phyloP scores from a whole-genome alignment of 2,797 vertebrate species.

The Urophycis tenuis region DNA sequence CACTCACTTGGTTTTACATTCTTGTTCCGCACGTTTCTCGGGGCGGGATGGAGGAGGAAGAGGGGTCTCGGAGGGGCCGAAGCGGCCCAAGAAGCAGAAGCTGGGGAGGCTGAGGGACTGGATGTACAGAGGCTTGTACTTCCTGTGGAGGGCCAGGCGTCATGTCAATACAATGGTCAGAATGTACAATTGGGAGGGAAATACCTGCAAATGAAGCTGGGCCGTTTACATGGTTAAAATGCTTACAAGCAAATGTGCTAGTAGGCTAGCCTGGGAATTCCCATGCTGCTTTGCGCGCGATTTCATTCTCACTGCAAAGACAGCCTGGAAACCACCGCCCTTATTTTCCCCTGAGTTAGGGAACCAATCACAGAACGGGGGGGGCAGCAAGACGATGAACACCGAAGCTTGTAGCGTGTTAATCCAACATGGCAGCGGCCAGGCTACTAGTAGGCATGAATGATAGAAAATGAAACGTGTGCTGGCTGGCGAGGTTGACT shows the following conservation, averaged over 20 bases:
- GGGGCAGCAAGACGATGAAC: too few relatives aligned
- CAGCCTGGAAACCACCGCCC: too few relatives aligned
- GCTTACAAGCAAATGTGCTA: too few relatives aligned
- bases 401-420: too few relatives aligned
- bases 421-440: too few relatives aligned
- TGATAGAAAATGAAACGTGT: neutral
- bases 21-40: constrained; percentile 36
- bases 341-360: too few relatives aligned
- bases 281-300: too few relatives aligned
- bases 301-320: too few relatives aligned
- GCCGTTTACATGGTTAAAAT: neutral
- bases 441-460: neutral
- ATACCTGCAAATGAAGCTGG: too few relatives aligned
- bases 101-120: constrained; percentile 78
- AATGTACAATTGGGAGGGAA: too few relatives aligned
- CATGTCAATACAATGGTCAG: neutral
- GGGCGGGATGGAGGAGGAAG: constrained; percentile 44
- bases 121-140: constrained; percentile 74
- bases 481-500: neutral
- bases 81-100: constrained; percentile 69
- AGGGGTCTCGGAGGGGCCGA: constrained; percentile 76
- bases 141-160: constrained; percentile 64
- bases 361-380: too few relatives aligned
- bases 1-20: constrained; percentile 62
- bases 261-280: too few relatives aligned